Evolutionary conservation across 2,113 vertebrate species (phyloP).

Genomic region (Cathartes aura): DNA sequence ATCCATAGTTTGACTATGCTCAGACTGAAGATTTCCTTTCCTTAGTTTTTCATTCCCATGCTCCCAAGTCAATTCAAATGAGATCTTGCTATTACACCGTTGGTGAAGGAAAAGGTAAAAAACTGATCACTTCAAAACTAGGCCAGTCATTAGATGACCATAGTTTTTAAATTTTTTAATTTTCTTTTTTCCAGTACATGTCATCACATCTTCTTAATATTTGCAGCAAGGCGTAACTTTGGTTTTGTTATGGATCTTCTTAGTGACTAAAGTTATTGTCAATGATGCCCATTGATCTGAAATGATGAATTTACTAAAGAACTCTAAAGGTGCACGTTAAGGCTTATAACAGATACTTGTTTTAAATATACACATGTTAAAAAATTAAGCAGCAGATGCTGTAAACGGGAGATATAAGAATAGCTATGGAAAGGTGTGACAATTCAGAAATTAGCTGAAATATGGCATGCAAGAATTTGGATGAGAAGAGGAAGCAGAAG

Average conservation of each 20-base stretch:
- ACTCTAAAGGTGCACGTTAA: neutral
- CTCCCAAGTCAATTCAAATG: neutral
- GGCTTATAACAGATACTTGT: neutral
- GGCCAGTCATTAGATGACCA: neutral
- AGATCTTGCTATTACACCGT: neutral
- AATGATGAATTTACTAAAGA: neutral
- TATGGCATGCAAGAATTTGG: neutral
- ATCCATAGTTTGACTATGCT: neutral
- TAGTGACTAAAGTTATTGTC: neutral
- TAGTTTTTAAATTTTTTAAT: too few relatives aligned
- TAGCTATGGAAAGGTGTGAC: neutral
- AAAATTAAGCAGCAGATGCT: neutral
- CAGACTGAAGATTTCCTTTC: neutral
- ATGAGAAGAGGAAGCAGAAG: neutral
- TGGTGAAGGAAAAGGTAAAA: neutral
- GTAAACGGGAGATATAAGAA: neutral
- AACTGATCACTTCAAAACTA: fast-evolving
- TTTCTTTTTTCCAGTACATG: neutral
- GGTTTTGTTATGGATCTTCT: neutral
- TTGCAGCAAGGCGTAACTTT: neutral
- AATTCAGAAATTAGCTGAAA: neutral
- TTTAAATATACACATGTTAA: neutral
- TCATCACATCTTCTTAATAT: fast-evolving
- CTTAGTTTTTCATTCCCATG: neutral
- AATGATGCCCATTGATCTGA: neutral